A percentile compares a stretch with the other conserved stretches of the same genome.
These are phyloP conservation scores for Gymnocypris eckloni DNA, from an alignment of 2,797 vertebrate genomes.

Conservation along the genomic window DNA sequence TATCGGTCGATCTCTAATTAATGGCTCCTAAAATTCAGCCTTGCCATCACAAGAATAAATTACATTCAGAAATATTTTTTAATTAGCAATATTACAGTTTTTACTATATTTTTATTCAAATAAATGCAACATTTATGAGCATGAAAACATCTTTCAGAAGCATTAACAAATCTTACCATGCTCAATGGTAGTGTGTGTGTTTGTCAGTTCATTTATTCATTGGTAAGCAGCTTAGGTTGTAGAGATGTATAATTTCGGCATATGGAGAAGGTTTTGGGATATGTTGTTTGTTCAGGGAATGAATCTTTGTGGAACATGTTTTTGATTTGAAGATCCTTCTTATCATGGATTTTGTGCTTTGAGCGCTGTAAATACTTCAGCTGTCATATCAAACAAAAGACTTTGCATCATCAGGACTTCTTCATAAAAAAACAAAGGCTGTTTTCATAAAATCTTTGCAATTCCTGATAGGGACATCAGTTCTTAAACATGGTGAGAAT, in stretches of 20 bases:
- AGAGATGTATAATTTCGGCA: neutral
- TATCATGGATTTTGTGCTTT: conserved; percentile 16
- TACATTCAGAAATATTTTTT: neutral
- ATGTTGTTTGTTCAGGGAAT: conserved; percentile 28
- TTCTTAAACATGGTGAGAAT: neutral
- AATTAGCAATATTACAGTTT: neutral
- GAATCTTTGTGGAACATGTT: conserved; percentile 7
- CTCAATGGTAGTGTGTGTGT: neutral
- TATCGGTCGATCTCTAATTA: too few relatives aligned
- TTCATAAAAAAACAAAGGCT: neutral
- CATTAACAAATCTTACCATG: neutral
- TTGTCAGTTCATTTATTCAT: neutral
- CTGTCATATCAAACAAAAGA: conserved; percentile 1
- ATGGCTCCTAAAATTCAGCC: neutral
- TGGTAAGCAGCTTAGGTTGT: conserved; percentile 18
- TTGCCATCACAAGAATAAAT: neutral
- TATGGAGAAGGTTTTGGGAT: conserved; percentile 6
- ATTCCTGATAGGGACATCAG: neutral
- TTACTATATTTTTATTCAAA: neutral
- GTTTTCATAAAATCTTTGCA: conserved; percentile 2
- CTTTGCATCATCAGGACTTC: neutral
- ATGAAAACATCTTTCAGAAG: neutral
- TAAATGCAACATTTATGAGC: neutral
- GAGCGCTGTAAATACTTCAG: conserved; percentile 4
- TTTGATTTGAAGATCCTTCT: conserved; percentile 24